These are phyloP conservation scores for Athene cunicularia DNA, from an alignment of 2,113 vertebrate genomes.

Conservation along the genomic window DNA sequence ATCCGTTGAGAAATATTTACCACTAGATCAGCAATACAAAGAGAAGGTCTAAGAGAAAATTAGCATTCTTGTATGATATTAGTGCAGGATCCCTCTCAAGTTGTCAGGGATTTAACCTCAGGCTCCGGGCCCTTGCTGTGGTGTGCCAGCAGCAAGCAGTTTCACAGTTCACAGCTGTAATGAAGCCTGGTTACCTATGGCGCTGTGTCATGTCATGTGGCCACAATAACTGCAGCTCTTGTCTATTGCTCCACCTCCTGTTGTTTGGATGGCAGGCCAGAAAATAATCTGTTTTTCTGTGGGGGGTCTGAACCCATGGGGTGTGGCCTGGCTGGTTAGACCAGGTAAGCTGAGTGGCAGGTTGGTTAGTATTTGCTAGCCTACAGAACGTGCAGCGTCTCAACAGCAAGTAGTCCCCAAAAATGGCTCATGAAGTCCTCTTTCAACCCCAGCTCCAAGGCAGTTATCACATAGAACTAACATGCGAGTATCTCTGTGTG, in stretches of 20 bases:
- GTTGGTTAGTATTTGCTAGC: background rate
- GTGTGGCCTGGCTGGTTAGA: background rate
- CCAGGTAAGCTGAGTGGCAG: background rate
- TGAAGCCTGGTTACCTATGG: background rate
- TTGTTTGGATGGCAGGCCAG: background rate
- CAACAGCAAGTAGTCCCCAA: background rate
- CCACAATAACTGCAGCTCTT: background rate
- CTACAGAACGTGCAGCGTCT: background rate
- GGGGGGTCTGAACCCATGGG: accelerated
- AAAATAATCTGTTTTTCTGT: background rate
- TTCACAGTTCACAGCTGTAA: background rate
- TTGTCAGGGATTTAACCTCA: accelerated
- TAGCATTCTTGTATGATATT: background rate
- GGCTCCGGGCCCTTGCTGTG: accelerated
- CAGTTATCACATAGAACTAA: background rate
- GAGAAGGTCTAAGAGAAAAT: background rate
- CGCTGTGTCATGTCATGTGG: accelerated
- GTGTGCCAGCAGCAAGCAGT: background rate
- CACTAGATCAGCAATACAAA: background rate
- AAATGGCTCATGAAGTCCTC: background rate
- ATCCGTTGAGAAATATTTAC: background rate
- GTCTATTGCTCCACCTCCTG: background rate
- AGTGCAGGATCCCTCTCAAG: background rate
- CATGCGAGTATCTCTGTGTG: background rate
- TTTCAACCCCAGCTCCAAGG: background rate